Evolutionary conservation across 2,888 invertebrate genomes (phyloP), one percentile per base, ranked within the genome.

Genomic region (Strigamia crassipes): DNA sequence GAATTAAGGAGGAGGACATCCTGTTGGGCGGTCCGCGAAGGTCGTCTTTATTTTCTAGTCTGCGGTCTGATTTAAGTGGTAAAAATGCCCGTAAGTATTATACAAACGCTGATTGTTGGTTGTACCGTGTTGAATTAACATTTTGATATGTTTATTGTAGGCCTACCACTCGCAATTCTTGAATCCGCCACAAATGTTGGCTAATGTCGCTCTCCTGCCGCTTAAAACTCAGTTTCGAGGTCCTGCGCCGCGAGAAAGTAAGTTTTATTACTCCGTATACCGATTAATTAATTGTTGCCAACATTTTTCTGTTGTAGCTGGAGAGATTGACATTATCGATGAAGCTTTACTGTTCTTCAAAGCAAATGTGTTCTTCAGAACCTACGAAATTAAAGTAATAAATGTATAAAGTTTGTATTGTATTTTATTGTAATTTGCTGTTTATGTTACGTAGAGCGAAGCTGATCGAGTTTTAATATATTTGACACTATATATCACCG

Each of bases 361-460:
- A 90, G 98, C 99, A 0, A 99, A 99, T 90, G 97, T 99, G 0
- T 99, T 99, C 89, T 99, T 99, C 88, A 92, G 98, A 85, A 98
- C 97, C 46, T 99, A 98, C 89, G 99, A 99, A 90, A 97, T 99
- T 83, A 98, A 98, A 92, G 96, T 96, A 89, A 85, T 85, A 83
- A 80, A 27, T 27, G 27, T 81, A 79, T 51, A 34, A 79, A n/a
- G 15, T 23, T 21, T 42, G 5, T 80, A 3, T 0, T n/a, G n/a
- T n/a, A 51, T 23, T 42, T 51, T 21, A 38, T 18, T 34, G n/a
- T 15, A 23, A 81, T 66, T 10, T 34, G 9, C 21, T 27, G 31
- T 34, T 15, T 61, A 3, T 27, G 27, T 27, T 27, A 38, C 21
- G 82, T 89, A 97, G 96, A 97, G 95, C 85, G 97, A 98, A 88